Conservation (phyloP, 2,888 invertebrate species). For the Tipula helvola region DNA sequence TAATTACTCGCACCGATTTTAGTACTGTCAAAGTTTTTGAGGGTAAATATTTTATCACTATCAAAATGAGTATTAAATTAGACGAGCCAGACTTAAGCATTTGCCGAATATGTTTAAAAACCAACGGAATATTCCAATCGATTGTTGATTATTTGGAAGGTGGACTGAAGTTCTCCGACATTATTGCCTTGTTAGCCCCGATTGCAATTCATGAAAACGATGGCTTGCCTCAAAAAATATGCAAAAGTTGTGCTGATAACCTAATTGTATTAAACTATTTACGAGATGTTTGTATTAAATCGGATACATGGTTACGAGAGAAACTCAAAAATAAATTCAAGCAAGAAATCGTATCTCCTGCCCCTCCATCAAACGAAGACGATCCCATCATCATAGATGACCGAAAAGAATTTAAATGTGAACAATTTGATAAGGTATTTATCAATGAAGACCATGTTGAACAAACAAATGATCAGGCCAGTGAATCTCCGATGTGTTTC, state of each 20-base stretch:
- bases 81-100: background rate
- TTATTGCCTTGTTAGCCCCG: background rate
- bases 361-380: background rate
- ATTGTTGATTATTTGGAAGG: background rate
- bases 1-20: too few relatives aligned
- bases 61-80: background rate
- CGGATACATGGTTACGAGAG: background rate
- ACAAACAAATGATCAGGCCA: background rate
- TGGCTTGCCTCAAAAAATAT: background rate
- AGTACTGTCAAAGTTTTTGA: too few relatives aligned
- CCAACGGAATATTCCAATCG: background rate
- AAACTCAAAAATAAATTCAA: background rate
- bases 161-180: background rate
- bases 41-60: background rate
- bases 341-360: background rate
- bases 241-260: background rate
- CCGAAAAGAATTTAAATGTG: background rate
- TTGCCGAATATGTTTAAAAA: background rate
- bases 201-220: background rate
- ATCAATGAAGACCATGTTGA: background rate
- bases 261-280: background rate
- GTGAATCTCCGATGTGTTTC: background rate
- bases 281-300: background rate
- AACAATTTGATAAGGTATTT: background rate
- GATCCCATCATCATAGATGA: background rate